Base-by-base conservation (phyloP, 1,140 invertebrate genomes). In the Pogonognathellus flavescens region DNA sequence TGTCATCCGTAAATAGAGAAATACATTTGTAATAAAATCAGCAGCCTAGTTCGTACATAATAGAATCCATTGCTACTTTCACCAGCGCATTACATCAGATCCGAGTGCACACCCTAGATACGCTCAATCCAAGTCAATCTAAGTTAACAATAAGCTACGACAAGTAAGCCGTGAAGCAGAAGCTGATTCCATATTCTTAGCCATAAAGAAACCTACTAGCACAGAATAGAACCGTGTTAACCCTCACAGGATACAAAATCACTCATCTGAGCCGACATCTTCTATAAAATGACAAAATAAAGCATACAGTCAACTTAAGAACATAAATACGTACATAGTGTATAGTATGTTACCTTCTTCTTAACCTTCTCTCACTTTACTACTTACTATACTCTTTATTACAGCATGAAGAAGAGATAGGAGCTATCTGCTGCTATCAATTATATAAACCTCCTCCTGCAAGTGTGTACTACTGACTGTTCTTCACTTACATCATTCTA, bases 1-100 rank as follows among this genome's bases (percentile, higher is more conserved):
- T 76, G 70, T 76, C 70, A 76, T 76, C 70, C 70, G 41, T 76
- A 76, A 76, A 76, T 76, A 76, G 70, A 76, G 70, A 57, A 57
- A 76, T 76, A 76, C 70, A 76, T 76, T 76, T 76, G 41, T 76
- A 76, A 76, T 76, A 76, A 76, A 76, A 76, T 76, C 70, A 76
- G 41, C 70, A 50, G 41, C 70, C 70, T 76, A 76, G 62, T 66
- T 50, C 31, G 14, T 76, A 41, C 70, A 76, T 50, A 49, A 76
- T 76, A 76, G 25, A 76, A 66, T 66, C 62, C 25, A 66, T 66
- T 66, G 22, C 22, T 25, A 31, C 22, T 66, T 25, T 66, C 62
- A 50, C 70, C 25, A 50, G 41, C 70, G 16, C 70, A 62, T 62
- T 70, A 76, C 70, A 50, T 76, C 31, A 76, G 49, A 76, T 76